Conservation (phyloP, 2,113 vertebrate species). For the Gasterosteus nipponicus region DNA sequence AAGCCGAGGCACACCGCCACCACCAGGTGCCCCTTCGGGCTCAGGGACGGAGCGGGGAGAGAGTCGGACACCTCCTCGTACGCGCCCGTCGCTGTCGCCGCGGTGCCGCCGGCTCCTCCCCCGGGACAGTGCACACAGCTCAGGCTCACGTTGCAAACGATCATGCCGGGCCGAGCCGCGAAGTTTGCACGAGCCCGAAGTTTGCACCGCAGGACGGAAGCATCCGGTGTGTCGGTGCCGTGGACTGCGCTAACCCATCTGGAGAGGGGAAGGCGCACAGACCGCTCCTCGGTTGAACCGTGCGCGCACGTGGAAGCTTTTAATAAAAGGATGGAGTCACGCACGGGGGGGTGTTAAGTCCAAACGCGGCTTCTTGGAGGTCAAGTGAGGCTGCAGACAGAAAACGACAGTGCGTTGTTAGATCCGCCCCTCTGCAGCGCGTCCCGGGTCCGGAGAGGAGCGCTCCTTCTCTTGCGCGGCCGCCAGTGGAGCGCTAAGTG, state of each 20-base stretch:
- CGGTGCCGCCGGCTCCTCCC: slow-evolving; percentile 28
- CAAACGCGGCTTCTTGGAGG: not conserved
- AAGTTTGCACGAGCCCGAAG: slow-evolving; percentile 48
- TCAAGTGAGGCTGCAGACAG: slow-evolving; percentile 10
- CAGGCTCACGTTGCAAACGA: slow-evolving; percentile 74
- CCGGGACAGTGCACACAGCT: slow-evolving; percentile 67
- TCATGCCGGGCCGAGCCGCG: slow-evolving; percentile 61
- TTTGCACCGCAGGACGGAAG: slow-evolving; percentile 38
- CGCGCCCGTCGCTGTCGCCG: slow-evolving; percentile 40
- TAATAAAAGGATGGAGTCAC: not conserved
- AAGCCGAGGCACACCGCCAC: slow-evolving; percentile 82
- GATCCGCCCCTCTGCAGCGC: slow-evolving; percentile 48
- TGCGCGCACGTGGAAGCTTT: slow-evolving; percentile 10
- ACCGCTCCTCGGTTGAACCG: not conserved
- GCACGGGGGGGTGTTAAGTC: not conserved
- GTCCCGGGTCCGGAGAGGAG: slow-evolving; percentile 41
- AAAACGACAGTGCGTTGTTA: slow-evolving; percentile 16
- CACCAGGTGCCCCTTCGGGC: slow-evolving; percentile 80
- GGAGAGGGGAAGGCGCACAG: slow-evolving; percentile 13
- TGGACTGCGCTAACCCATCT: slow-evolving; percentile 43
- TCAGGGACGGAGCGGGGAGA: slow-evolving; percentile 56
- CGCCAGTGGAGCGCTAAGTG: slow-evolving; percentile 13
- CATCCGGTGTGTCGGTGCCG: slow-evolving; percentile 32
- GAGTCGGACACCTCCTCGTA: slow-evolving; percentile 51
- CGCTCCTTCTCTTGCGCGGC: not conserved